Conservation (phyloP, 2,113 vertebrate genomes). For the Toxostoma redivivum region DNA sequence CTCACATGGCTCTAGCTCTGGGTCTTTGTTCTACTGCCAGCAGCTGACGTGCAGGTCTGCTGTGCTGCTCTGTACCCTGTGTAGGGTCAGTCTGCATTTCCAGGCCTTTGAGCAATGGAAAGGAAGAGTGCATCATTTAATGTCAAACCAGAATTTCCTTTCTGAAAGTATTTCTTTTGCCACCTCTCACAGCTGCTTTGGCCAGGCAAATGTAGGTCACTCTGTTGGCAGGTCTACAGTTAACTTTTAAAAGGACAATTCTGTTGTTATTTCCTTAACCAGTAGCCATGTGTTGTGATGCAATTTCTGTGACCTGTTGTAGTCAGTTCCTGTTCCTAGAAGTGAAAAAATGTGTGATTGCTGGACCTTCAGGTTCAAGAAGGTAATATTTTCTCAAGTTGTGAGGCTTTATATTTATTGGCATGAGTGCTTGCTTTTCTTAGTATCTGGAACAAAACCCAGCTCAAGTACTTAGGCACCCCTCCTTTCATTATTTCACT, state of each 20-base stretch:
- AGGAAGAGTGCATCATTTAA: neutral
- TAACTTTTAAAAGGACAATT: neutral
- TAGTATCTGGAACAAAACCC: neutral
- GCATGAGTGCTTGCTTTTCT: neutral
- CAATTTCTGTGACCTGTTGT: neutral
- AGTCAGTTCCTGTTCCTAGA: neutral
- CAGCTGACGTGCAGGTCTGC: neutral
- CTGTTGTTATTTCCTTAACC: neutral
- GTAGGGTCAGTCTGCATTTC: neutral
- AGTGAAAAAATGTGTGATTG: neutral
- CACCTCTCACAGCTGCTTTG: neutral
- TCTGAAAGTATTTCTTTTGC: neutral
- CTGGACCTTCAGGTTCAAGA: neutral
- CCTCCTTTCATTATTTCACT: neutral
- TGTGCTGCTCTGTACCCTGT: neutral
- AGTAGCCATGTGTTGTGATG: neutral
- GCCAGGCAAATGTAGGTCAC: neutral
- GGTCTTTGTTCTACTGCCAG: constrained; percentile 22
- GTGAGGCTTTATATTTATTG: neutral
- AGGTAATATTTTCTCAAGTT: neutral
- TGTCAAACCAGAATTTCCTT: neutral
- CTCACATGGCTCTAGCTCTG: neutral
- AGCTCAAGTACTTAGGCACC: neutral
- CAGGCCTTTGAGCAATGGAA: neutral
- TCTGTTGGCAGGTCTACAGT: neutral